Base-by-base conservation (phyloP, 1,140 invertebrate species). In the Babylonia areolata region DNA sequence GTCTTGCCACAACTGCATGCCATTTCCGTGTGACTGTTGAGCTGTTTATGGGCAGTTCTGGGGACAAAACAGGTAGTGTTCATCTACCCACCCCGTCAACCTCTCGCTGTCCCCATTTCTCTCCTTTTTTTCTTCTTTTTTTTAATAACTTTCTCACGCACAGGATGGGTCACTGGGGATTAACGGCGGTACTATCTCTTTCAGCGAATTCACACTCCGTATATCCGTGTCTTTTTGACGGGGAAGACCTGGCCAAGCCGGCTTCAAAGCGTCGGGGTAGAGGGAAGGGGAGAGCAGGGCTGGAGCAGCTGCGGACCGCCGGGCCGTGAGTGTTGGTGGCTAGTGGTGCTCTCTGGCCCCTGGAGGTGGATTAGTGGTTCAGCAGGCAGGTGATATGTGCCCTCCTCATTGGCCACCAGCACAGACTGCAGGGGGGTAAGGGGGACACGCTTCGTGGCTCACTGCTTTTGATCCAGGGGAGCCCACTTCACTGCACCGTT, bases 381-480 rank as follows among this genome's bases (percentile, higher is more conserved):
- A 39, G 80, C 5, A 12, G 80, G 42, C 31, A 81, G 46, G 80
- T 81, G 80, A 81, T 58, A 31, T 31, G 20, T 81, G 33, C 51
- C 42, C 46, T 17, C 28, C 12, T 42, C 28, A 80, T 80, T 80
- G 46, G 46, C 51, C 51, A 54, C 35, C 42, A 20, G 51, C 20
- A 35, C 6, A 58, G 28, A n/a, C 28, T 58, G 51, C 42, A 31
- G 80, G 5, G 23, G 78, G 9, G 20, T n/a, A n/a, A n/a, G 69
- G n/a, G 33, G 37, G 73, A 75, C 73, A 75, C 73, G 73, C 73
- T 75, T 75, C 73, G 35, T 23, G 73, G 73, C 73, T 11, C 73
- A 3, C 73, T 35, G 37, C 33, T 11, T 75, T 75, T 39, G 37
- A 39, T 75, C 31, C 31, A 75, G 12, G 33, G 17, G 31, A 75